Evolutionary conservation across 2,113 vertebrate genomes (phyloP), one percentile per base, ranked within the genome.

Genomic region (Urocynchramus pylzowi): DNA sequence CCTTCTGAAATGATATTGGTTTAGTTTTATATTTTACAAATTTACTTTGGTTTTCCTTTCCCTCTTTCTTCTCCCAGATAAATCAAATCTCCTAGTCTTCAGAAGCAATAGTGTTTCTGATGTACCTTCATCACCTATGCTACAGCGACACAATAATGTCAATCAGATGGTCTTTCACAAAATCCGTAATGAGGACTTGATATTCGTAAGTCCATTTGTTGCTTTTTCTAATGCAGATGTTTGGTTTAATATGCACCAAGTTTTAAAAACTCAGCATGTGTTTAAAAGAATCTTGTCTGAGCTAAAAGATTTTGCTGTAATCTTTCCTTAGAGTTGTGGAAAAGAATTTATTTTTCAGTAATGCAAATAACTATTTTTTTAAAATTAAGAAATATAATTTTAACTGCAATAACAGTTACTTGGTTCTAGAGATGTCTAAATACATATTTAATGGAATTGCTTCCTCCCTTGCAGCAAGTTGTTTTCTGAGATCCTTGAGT

Each of bases 141-240:
- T 98, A 30, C 98, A 98, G 89, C 99, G 98, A 69, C 99, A 99
- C 94, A 99, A 98, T 97, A 99, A 99, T 95, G 98, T 99, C 97
- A 99, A 98, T 96, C 99, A 99, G 96, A 99, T 99, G 99, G 99
- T 99, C 68, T 99, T 99, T 97, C 99, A 99, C 98, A 99, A 99
- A 98, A 99, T 99, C 92, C 98, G 98, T 77, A 99, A 98, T 96
- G 99, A 99, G 84, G 99, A 99, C 87, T 98, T 99, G 49, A 95
- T 98, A 96, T 98, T 98, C 3, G 99, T 99, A 98, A 98, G 99
- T 95, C 63, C 3, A 3, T 59, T 85, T 79, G 15, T 69, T 84
- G 30, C 24, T 59, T 90, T 49, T 83, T 91, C 24, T 13, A 10
- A 28, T 80, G 56, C 44, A 81, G 16, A 16, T 63, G 22, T 8